Base-by-base conservation (phyloP, 2,888 invertebrate species). In the Strigamia maritima region DNA sequence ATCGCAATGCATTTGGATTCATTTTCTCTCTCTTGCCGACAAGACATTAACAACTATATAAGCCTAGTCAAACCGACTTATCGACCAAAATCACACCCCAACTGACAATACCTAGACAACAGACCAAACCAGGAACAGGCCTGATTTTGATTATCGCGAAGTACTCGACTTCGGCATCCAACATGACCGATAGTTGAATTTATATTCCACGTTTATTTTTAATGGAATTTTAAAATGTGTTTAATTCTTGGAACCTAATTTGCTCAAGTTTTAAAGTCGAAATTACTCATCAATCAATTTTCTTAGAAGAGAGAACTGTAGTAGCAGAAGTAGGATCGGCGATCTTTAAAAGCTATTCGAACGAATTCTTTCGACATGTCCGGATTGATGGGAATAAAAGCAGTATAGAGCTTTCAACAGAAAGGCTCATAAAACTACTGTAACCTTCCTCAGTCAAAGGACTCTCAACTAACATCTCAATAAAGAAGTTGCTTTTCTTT, bases 401-500 rank as follows among this genome's bases (percentile, higher is more conserved):
- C 16, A 60, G 22, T 16, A n/a, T n/a, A n/a, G 60, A 2, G 60
- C 1, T 2, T n/a, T 60, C 19, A 16, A 6, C 60, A 60, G n/a
- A 60, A 19, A 6, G 19, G n/a, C 60, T 60, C 60, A 19, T 60
- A 60, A 60, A 60, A 60, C 60, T n/a, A 60, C 60, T 60, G 19
- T 60, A 60, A 60, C 60, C 60, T 22, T 22, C 60, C 16, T 7
- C 60, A 60, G 60, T 60, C 60, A 60, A 60, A 60, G 19, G 60
- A 60, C 60, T 6, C 60, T 60, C 60, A 19, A 60, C 60, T 60
- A 60, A 60, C n/a, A 60, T 19, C 60, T 60, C 22, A 60, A 60
- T 60, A 60, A 60, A 60, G 60, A 19, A 60, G n/a, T 60, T 60
- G 60, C 60, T 60, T 49, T n/a, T 49, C 49, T 49, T 49, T 49